Evolutionary conservation across 2,113 vertebrate species (phyloP).

Genomic region (Telmatochromis sp.): DNA sequence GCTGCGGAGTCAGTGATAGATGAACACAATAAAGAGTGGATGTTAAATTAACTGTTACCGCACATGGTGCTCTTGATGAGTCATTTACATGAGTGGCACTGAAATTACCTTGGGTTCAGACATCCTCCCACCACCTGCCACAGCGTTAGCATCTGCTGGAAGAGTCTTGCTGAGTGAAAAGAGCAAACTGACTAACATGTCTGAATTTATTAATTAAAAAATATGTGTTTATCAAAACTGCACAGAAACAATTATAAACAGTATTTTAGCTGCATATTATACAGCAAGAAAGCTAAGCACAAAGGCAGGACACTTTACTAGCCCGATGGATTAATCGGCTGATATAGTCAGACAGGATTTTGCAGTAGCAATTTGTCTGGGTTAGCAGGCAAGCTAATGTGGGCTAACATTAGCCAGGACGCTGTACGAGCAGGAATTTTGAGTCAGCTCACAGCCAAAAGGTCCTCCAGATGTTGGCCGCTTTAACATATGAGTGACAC

Average conservation of each 20-base stretch:
- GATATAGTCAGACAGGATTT: neutral
- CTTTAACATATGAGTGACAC: neutral
- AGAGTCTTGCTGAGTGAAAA: neutral
- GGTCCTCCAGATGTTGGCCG: neutral
- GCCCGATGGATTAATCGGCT: accelerated
- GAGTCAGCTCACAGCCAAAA: neutral
- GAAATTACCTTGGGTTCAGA: neutral
- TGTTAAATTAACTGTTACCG: neutral
- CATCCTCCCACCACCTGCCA: neutral
- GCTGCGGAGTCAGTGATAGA: neutral
- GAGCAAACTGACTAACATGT: neutral
- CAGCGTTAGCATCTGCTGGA: neutral
- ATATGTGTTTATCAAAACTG: neutral
- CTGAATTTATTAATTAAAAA: neutral
- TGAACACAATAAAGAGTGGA: neutral
- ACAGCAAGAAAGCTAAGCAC: neutral
- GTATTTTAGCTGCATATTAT: neutral
- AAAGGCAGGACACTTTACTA: neutral
- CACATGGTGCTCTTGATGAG: neutral
- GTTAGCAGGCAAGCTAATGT: neutral
- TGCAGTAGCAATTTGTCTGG: neutral
- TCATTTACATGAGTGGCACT: neutral
- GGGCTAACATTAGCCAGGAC: neutral
- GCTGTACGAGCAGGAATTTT: neutral
- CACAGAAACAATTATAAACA: neutral